Base-by-base conservation (phyloP, 2,888 invertebrate genomes). In the Malacosoma neustria region DNA sequence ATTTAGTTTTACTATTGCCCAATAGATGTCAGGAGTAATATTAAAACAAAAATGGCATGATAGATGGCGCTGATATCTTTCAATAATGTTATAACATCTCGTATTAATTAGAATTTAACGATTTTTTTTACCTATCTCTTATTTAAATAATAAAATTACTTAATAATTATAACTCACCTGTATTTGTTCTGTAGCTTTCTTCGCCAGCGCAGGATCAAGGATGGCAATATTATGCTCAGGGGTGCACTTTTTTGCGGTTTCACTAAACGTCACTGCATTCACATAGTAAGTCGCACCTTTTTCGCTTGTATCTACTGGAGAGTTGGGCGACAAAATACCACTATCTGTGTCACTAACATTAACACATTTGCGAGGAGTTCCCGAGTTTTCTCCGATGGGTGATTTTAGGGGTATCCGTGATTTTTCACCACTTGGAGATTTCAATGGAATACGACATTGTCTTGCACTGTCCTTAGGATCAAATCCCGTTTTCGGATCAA, bases 291-390 rank as follows among this genome's bases (percentile, higher is more conserved):
- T 22, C 5, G 64, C 56, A 7, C 72, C 61, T 32, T 63, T 72
- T 40, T 82, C 80, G 59, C 76, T 80, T 1, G 68, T 64, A 40
- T 89, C 89, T 37, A 88, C 84, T 0, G 89, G 89, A 13, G 90
- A 89, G 49, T 88, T 89, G 1, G 89, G 89, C 48, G 89, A 89
- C 33, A 90, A 63, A 52, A 90, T 89, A 3, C 90, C 90, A 61
- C 90, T 90, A 57, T 90, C 90, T 7, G 89, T 88, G 70, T 90
- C 90, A 68, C 90, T 90, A 47, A 88, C 76, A 52, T 73, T 84
- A 33, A 76, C 76, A 29, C 74, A 73, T 54, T 76, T 79, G 39
- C 73, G 64, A 37, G 61, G 58, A 13, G 57, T 49, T 38, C 65
- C 57, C 6, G 72, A 67, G 35, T 55, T 69, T 54, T 81, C 81